phyloP scores from a whole-genome alignment of 1,140 invertebrate species.

The Pemphigus obesinymphae region DNA sequence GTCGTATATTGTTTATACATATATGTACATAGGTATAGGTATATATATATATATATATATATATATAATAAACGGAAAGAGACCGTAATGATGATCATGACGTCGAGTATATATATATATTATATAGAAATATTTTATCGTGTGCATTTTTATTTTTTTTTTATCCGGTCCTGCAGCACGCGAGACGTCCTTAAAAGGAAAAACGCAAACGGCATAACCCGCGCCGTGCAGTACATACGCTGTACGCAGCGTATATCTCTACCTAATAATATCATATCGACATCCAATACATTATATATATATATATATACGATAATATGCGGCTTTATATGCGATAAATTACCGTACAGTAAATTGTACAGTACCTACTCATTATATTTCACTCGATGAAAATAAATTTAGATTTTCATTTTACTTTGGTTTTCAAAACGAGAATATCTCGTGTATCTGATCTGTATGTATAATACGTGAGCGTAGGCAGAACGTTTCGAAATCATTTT shows the following conservation, averaged over 20 bases:
- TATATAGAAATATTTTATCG: neutral
- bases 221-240: neutral
- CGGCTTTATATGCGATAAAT: no score
- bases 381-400: no score
- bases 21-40: neutral
- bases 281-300: no score
- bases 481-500: neutral
- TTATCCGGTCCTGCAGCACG: neutral
- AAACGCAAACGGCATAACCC: neutral
- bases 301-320: no score
- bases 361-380: no score
- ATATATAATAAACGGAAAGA: neutral
- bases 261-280: no score
- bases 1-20: no score
- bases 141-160: no score
- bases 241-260: no score
- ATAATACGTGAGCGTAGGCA: neutral
- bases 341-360: no score
- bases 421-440: neutral
- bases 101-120: neutral
- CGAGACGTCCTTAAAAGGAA: slow-evolving; percentile 18
- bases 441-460: neutral
- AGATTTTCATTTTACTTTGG: no score
- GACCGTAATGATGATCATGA: neutral
- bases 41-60: no score